These are phyloP conservation scores for Prorops nasuta DNA, from an alignment of 1,140 invertebrate genomes.

Conservation along the genomic window DNA sequence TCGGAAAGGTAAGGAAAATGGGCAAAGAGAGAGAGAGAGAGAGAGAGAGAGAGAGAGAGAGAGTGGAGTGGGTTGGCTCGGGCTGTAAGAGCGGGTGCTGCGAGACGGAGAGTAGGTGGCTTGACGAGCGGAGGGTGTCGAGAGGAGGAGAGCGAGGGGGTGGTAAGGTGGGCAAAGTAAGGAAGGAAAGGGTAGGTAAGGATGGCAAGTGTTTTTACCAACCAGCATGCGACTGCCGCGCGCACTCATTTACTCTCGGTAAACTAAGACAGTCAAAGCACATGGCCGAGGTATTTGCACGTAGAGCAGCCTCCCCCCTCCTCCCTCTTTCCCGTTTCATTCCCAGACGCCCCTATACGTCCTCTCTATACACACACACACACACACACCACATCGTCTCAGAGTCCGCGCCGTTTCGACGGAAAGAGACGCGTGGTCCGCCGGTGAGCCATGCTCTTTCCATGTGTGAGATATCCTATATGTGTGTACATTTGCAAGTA, in stretches of 20 bases:
- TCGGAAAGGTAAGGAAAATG: slow-evolving; percentile 35
- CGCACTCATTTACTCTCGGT: slow-evolving; percentile 40
- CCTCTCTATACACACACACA: slow-evolving; percentile 5
- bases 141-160: neutral
- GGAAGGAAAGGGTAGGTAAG: slow-evolving; percentile 30
- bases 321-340: no score
- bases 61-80: neutral
- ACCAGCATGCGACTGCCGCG: slow-evolving; percentile 31
- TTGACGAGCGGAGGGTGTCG: slow-evolving; percentile 11
- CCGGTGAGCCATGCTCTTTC: no score
- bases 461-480: slow-evolving; percentile 13
- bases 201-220: slow-evolving; percentile 44
- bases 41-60: neutral
- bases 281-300: neutral
- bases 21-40: slow-evolving; percentile 8
- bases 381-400: neutral
- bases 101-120: neutral
- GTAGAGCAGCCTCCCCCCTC: no score
- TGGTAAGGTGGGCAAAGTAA: slow-evolving; percentile 5
- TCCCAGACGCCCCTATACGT: slow-evolving; percentile 4
- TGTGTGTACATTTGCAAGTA: slow-evolving; percentile 7
- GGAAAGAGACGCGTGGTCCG: neutral
- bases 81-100: neutral
- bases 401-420: neutral
- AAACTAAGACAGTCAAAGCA: slow-evolving; percentile 29